phyloP scores from a whole-genome alignment of 2,113 vertebrate genomes.

The Laticauda laticaudata region DNA sequence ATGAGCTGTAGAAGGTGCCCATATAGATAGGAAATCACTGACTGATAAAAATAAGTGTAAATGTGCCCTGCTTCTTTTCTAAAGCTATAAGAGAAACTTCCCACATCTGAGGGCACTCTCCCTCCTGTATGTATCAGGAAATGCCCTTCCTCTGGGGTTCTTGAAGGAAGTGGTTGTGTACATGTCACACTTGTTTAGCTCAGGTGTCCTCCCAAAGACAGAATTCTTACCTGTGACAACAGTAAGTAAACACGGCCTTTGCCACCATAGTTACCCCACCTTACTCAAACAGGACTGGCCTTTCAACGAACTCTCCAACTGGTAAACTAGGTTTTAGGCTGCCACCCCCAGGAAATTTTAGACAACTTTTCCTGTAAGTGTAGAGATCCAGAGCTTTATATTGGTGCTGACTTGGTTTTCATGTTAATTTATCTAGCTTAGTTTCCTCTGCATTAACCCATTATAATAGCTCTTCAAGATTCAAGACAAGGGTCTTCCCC shows the following conservation, averaged over 20 bases:
- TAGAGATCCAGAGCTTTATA: not conserved
- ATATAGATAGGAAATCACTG: not conserved
- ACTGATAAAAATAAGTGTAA: not conserved
- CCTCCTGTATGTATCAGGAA: not conserved
- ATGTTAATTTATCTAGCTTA: not conserved
- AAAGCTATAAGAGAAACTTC: not conserved
- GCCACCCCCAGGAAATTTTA: not conserved
- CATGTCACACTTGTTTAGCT: not conserved
- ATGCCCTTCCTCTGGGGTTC: not conserved
- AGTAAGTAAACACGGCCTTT: slow-evolving; percentile 19
- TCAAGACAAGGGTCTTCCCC: not conserved
- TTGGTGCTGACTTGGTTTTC: not conserved
- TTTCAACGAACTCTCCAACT: not conserved
- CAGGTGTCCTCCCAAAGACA: not conserved
- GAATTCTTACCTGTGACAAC: not conserved
- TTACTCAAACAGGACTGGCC: slow-evolving; percentile 11
- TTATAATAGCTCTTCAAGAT: not conserved
- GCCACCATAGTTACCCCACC: slow-evolving; percentile 27
- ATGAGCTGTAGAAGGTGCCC: not conserved
- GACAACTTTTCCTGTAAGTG: not conserved
- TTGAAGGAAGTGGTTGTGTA: not conserved
- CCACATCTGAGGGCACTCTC: not conserved
- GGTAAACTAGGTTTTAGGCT: not conserved
- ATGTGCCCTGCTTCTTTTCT: not conserved
- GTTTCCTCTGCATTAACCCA: not conserved